phyloP scores from a whole-genome alignment of 2,113 vertebrate species.

The Vimba vimba region DNA sequence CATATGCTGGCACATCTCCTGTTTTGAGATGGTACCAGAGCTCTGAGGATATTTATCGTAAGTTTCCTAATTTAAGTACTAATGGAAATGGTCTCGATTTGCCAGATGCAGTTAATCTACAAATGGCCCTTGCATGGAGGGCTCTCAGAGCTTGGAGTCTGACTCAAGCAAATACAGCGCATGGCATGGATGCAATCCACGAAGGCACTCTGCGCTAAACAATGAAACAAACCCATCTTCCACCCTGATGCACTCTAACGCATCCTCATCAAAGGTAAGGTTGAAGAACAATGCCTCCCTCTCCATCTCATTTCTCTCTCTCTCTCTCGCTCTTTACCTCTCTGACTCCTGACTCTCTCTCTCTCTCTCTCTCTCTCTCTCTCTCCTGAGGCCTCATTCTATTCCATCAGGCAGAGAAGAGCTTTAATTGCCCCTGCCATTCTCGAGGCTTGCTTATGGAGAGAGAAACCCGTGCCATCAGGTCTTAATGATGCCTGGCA shows the following conservation, averaged over 20 bases:
- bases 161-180: slow-evolving; percentile 3
- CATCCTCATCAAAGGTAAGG: slow-evolving; percentile 34
- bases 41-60: slow-evolving; percentile 34
- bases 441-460: slow-evolving; percentile 50
- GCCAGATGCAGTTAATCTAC: slow-evolving; percentile 39
- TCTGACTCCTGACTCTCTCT: slow-evolving; percentile 17
- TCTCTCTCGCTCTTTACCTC: slow-evolving; percentile 15
- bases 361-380: neutral
- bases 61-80: slow-evolving; percentile 41
- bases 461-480: slow-evolving; percentile 53
- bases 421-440: slow-evolving; percentile 59
- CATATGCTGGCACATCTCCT: neutral
- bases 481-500: slow-evolving; percentile 64
- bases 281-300: slow-evolving; percentile 42
- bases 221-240: slow-evolving; percentile 36
- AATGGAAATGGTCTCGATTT: slow-evolving; percentile 26
- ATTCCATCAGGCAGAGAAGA: slow-evolving; percentile 53
- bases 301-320: slow-evolving; percentile 29
- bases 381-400: slow-evolving; percentile 46
- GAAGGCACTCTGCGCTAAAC: slow-evolving; percentile 26
- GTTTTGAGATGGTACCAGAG: slow-evolving; percentile 1
- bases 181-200: slow-evolving; percentile 25
- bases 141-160: slow-evolving; percentile 33
- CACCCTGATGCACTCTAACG: slow-evolving; percentile 37
- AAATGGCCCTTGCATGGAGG: slow-evolving; percentile 11